Percentiles rank a stretch among this genome's conserved stretches.
Evolutionary conservation across 2,888 invertebrate species (phyloP).

Genomic region (Acanthococcus lagerstroemiae): DNA sequence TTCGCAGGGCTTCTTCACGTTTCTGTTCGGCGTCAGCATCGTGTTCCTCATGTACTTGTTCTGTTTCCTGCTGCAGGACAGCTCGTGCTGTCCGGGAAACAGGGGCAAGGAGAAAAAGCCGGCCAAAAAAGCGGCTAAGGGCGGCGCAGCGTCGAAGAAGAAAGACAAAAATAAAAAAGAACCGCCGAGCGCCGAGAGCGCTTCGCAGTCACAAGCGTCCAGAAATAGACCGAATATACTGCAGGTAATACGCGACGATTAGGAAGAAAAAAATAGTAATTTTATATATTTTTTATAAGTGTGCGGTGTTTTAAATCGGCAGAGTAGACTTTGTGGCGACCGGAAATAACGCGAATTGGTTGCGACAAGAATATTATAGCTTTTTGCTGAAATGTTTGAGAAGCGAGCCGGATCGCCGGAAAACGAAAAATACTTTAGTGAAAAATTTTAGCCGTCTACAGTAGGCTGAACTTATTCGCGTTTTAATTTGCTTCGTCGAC

Average conservation of each 20-base stretch:
- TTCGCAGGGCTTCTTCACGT: conserved; percentile 89
- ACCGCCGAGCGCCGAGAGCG: conserved; percentile 49
- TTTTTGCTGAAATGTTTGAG: too few species aligned
- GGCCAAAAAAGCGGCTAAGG: conserved; percentile 45
- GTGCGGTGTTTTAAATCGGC: too few species aligned
- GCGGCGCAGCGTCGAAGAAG: conserved; percentile 45
- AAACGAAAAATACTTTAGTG: neutral
- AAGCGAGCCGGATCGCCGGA: neutral
- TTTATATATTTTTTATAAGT: too few species aligned
- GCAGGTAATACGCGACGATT: conserved; percentile 19
- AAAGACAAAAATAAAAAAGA: conserved; percentile 53
- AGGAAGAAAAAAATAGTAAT: too few species aligned
- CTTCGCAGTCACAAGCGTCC: conserved; percentile 41
- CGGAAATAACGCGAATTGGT: neutral
- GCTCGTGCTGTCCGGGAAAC: conserved; percentile 66
- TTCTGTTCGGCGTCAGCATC: conserved; percentile 85
- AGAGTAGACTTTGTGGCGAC: too few species aligned
- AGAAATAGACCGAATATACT: conserved; percentile 11
- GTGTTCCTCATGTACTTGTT: conserved; percentile 86
- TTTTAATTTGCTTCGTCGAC: too few species aligned
- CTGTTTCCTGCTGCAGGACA: conserved; percentile 87
- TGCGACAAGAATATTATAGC: neutral
- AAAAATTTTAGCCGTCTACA: neutral
- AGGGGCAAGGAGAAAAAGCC: conserved; percentile 39
- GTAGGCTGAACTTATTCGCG: too few species aligned